Percentiles rank a stretch among this genome's conserved stretches.
phyloP scores from a whole-genome alignment of 2,888 invertebrate genomes.

The Fragum fragum region DNA sequence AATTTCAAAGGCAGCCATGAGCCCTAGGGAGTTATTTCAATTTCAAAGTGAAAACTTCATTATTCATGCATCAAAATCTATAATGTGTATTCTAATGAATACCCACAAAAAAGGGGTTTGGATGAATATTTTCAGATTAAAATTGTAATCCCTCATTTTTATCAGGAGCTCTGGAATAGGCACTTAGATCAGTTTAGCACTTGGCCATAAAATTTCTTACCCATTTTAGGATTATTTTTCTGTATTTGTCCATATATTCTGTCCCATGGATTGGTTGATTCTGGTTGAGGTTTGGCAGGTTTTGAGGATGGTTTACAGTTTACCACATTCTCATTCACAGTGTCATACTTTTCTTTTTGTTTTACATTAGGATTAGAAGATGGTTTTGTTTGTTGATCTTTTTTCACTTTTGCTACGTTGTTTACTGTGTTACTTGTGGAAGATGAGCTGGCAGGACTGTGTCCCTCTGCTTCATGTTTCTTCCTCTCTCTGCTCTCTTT shows the following conservation, averaged over 20 bases:
- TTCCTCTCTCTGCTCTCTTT: constrained; percentile 53
- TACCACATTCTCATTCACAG: constrained; percentile 71
- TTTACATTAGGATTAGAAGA: constrained; percentile 1
- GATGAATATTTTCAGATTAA: too few relatives aligned
- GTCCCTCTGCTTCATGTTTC: constrained; percentile 26
- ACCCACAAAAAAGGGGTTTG: too few relatives aligned
- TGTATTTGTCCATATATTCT: constrained; percentile 76
- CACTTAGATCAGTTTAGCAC: too few relatives aligned
- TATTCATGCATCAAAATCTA: too few relatives aligned
- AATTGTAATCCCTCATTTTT: too few relatives aligned
- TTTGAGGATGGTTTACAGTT: constrained; percentile 67
- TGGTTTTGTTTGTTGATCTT: neutral
- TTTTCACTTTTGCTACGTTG: neutral
- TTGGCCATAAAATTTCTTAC: too few relatives aligned
- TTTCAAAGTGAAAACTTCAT: too few relatives aligned
- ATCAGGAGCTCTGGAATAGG: too few relatives aligned
- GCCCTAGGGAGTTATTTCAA: too few relatives aligned
- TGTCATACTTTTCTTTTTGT: constrained; percentile 58
- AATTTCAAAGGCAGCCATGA: too few relatives aligned
- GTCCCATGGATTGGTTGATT: constrained; percentile 73
- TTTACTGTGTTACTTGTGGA: neutral
- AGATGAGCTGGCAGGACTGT: neutral
- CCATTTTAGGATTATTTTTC: constrained; percentile 74
- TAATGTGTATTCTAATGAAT: too few relatives aligned
- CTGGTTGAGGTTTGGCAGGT: constrained; percentile 38